These are phyloP conservation scores for Ceriagrion tenellum DNA, from an alignment of 2,888 invertebrate genomes.

Conservation along the genomic window DNA sequence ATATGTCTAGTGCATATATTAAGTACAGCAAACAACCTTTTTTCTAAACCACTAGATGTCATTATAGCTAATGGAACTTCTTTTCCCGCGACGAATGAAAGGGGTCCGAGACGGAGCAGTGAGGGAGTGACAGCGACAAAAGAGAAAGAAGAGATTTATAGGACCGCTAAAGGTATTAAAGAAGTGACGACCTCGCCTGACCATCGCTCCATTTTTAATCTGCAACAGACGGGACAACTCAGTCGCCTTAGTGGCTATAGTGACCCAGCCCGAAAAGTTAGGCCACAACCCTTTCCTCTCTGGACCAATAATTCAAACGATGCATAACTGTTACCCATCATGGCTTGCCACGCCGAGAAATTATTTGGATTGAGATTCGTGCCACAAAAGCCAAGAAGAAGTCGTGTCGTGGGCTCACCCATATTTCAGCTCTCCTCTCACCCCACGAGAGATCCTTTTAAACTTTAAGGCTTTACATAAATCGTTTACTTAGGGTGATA, in stretches of 20 bases:
- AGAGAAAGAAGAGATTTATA: constrained; percentile 21
- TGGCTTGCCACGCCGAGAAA: background rate
- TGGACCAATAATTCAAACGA: background rate
- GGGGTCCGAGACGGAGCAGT: too few relatives aligned
- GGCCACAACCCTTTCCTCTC: background rate
- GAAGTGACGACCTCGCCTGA: constrained; percentile 41
- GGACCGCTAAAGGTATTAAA: constrained; percentile 26
- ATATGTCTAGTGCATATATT: too few relatives aligned
- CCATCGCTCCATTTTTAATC: constrained; percentile 38
- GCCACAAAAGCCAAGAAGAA: background rate
- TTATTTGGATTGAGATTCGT: background rate
- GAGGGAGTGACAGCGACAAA: background rate
- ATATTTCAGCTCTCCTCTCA: background rate
- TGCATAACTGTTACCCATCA: background rate
- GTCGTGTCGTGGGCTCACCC: background rate
- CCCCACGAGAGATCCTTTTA: background rate
- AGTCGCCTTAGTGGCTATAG: background rate
- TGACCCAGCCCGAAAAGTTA: background rate
- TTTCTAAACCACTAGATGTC: too few relatives aligned
- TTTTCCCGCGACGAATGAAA: too few relatives aligned
- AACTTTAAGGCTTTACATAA: too few relatives aligned
- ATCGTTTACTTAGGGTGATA: too few relatives aligned
- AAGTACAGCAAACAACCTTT: too few relatives aligned
- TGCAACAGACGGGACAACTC: background rate
- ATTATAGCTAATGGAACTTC: too few relatives aligned